A percentile compares a stretch with the other conserved stretches of the same genome.
Conservation (phyloP, 2,888 invertebrate species). For the Archips crataeganus region DNA sequence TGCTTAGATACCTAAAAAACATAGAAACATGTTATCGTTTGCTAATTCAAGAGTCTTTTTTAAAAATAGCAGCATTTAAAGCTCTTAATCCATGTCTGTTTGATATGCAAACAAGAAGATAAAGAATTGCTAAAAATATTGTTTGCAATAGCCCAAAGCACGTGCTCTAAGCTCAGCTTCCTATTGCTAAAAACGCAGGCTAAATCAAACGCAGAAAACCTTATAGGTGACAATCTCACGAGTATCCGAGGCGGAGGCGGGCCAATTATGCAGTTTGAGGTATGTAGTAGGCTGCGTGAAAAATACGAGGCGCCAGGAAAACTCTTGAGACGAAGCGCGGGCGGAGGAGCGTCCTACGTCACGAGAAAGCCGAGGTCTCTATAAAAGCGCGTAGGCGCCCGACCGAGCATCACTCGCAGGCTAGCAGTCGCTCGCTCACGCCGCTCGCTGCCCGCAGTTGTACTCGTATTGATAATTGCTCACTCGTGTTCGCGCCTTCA, state of each 20-base stretch:
- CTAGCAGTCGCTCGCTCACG: conserved; percentile 67
- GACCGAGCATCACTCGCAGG: conserved; percentile 73
- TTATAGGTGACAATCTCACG: conserved; percentile 41
- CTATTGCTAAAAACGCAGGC: neutral
- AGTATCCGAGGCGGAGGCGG: conserved; percentile 50
- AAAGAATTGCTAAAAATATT: conserved; percentile 26
- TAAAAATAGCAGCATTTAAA: conserved; percentile 16
- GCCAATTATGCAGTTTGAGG: conserved; percentile 61
- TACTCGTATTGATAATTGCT: conserved; percentile 56
- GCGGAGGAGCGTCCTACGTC: conserved; percentile 68
- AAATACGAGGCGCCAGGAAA: conserved; percentile 70
- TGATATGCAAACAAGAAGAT: conserved; percentile 24
- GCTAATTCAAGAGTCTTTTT: conserved; percentile 8
- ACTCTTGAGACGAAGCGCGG: conserved; percentile 61
- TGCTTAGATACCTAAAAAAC: neutral
- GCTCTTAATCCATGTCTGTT: conserved; percentile 10
- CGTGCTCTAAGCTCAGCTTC: conserved; percentile 6
- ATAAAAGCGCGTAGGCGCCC: conserved; percentile 77
- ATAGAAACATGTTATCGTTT: neutral
- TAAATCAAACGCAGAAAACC: neutral
- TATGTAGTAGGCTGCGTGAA: conserved; percentile 55
- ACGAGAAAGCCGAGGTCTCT: conserved; percentile 79
- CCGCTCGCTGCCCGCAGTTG: conserved; percentile 66
- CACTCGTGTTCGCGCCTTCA: conserved; percentile 67
- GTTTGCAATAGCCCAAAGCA: conserved; percentile 7